A percentile compares a stretch with the other conserved stretches of the same genome.
These are phyloP conservation scores for Spilosoma lubricipeda DNA, from an alignment of 2,888 invertebrate genomes.

Conservation along the genomic window DNA sequence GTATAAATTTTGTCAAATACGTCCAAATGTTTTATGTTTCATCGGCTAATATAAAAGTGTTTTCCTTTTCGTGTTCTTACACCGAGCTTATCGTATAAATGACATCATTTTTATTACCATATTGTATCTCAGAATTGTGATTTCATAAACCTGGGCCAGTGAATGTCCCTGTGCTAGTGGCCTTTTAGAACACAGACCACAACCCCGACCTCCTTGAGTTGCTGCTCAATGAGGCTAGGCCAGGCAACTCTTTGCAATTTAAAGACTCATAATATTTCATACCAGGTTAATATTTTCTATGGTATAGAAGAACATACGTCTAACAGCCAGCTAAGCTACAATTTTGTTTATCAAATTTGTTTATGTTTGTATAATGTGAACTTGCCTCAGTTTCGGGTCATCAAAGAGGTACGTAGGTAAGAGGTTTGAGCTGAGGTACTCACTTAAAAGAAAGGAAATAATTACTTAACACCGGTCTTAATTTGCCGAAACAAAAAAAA, in stretches of 20 bases:
- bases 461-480: too few species aligned
- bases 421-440: too few species aligned
- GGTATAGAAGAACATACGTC: too few species aligned
- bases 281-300: too few species aligned
- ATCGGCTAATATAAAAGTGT: neutral
- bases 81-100: neutral
- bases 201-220: neutral
- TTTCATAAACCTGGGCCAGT: neutral
- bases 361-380: too few species aligned
- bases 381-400: too few species aligned
- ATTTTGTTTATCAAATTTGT: too few species aligned
- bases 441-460: too few species aligned
- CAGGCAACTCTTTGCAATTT: neutral
- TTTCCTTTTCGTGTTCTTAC: neutral
- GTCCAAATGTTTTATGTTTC: neutral
- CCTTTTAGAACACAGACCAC: neutral
- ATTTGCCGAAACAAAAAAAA: too few species aligned
- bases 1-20: neutral
- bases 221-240: neutral
- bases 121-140: neutral
- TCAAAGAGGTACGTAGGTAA: too few species aligned
- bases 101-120: neutral
- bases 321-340: too few species aligned
- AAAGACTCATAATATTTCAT: neutral
- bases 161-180: neutral